Evolutionary conservation across 2,113 vertebrate genomes (phyloP).

Genomic region (Amphiprion ocellaris): DNA sequence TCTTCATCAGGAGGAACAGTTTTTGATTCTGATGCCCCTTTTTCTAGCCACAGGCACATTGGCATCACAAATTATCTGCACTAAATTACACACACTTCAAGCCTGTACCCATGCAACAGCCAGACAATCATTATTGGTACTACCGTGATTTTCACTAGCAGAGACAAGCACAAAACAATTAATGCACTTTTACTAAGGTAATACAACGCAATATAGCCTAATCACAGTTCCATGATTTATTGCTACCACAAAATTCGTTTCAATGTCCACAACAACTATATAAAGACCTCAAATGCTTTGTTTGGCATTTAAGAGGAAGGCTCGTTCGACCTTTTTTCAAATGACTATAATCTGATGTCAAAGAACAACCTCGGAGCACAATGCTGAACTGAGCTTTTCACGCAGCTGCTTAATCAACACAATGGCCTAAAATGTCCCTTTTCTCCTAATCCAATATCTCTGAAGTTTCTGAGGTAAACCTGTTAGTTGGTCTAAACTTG

Average conservation of each 20-base stretch:
- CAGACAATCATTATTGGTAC: conserved; percentile 63
- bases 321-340: conserved; percentile 52
- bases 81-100: conserved; percentile 61
- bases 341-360: conserved; percentile 30
- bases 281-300: conserved; percentile 71
- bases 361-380: conserved; percentile 52
- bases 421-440: conserved; percentile 73
- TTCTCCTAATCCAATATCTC: conserved; percentile 64
- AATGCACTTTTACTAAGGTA: conserved; percentile 78
- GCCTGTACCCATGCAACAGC: conserved; percentile 62
- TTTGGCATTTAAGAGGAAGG: conserved; percentile 66
- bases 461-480: conserved; percentile 78
- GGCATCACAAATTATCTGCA: conserved; percentile 70
- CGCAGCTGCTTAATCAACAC: conserved; percentile 54
- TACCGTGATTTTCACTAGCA: conserved; percentile 56
- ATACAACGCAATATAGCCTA: conserved; percentile 69
- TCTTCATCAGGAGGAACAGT: conserved; percentile 60
- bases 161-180: conserved; percentile 63
- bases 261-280: conserved; percentile 68
- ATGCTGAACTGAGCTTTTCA: conserved; percentile 46
- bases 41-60: conserved; percentile 75
- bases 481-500: conserved; percentile 76
- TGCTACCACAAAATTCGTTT: conserved; percentile 77
- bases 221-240: conserved; percentile 81
- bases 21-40: conserved; percentile 59